These are phyloP conservation scores for Zaprionus inermis DNA, from an alignment of 1,140 invertebrate species.

Conservation along the genomic window DNA sequence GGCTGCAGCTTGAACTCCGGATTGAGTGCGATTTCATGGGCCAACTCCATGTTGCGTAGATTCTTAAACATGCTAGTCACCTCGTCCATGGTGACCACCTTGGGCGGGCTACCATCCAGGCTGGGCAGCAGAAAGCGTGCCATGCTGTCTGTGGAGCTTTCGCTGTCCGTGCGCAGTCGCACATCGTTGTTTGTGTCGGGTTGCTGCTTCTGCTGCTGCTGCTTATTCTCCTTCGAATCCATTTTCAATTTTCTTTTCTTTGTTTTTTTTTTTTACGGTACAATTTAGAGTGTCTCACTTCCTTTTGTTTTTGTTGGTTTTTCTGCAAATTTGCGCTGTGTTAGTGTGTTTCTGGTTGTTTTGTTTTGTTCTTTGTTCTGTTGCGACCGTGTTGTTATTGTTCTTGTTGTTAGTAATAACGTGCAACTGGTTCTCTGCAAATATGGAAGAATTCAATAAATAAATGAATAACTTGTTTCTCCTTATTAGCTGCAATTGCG, in stretches of 20 bases:
- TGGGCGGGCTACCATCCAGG: slow-evolving; percentile 91
- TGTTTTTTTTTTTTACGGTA: neutral
- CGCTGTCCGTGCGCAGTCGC: slow-evolving; percentile 75
- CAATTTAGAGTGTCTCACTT: neutral
- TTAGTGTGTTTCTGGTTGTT: slow-evolving; percentile 4
- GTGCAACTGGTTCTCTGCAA: slow-evolving; percentile 60
- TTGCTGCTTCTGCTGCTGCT: neutral
- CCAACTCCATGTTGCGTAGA: slow-evolving; percentile 96
- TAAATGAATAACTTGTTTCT: slow-evolving; percentile 11
- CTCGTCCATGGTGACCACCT: slow-evolving; percentile 95
- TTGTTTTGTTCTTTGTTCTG: slow-evolving; percentile 4
- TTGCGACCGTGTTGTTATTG: neutral
- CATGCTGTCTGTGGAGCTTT: slow-evolving; percentile 74
- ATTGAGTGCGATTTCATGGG: slow-evolving; percentile 97
- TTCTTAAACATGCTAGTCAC: slow-evolving; percentile 95
- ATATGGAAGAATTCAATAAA: slow-evolving; percentile 7
- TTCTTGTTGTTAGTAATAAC: slow-evolving; percentile 3
- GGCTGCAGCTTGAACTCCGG: slow-evolving; percentile 95
- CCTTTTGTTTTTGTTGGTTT: slow-evolving; percentile 5
- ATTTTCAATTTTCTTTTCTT: slow-evolving; percentile 18
- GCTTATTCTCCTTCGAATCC: slow-evolving; percentile 55
- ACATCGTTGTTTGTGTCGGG: slow-evolving; percentile 20
- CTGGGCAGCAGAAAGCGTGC: slow-evolving; percentile 79
- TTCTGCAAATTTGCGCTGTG: neutral
- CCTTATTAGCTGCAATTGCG: slow-evolving; percentile 36